phyloP scores from a whole-genome alignment of 2,797 vertebrate genomes.

The Champsocephalus esox region DNA sequence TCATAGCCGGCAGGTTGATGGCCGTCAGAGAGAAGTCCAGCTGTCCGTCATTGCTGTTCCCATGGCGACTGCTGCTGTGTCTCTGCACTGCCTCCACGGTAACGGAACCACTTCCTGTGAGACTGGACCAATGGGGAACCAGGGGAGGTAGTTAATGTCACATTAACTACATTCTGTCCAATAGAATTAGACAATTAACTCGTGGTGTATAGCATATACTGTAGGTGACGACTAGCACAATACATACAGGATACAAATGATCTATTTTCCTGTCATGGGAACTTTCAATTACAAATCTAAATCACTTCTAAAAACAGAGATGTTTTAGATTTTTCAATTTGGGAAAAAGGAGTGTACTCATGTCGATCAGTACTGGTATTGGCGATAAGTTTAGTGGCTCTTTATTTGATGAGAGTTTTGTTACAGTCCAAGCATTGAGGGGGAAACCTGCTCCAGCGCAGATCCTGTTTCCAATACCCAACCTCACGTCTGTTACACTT shows the following conservation, averaged over 20 bases:
- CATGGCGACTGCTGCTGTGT: conserved; percentile 77
- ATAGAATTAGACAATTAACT: not conserved
- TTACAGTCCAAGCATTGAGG: not conserved
- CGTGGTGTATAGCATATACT: too few relatives aligned
- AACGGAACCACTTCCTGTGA: conserved; percentile 81
- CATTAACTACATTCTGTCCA: not conserved
- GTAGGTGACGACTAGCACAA: too few relatives aligned
- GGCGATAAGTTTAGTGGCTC: not conserved
- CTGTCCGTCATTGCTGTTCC: conserved; percentile 69
- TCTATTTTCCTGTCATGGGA: too few relatives aligned
- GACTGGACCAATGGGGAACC: conserved; percentile 53
- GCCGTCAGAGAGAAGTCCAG: conserved; percentile 90
- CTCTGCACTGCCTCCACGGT: conserved; percentile 87
- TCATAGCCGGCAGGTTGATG: conserved; percentile 90
- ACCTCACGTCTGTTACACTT: not conserved
- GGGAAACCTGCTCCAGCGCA: not conserved
- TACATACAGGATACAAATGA: too few relatives aligned
- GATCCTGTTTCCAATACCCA: not conserved
- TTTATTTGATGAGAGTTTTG: not conserved
- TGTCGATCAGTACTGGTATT: not conserved
- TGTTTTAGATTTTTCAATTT: not conserved
- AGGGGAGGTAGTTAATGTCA: not conserved
- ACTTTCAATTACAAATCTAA: not conserved
- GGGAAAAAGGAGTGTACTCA: not conserved
- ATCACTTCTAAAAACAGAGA: not conserved